Percentiles rank a stretch among this genome's conserved stretches.
phyloP scores from a whole-genome alignment of 2,113 vertebrate species.

The Dendropsophus ebraccatus region DNA sequence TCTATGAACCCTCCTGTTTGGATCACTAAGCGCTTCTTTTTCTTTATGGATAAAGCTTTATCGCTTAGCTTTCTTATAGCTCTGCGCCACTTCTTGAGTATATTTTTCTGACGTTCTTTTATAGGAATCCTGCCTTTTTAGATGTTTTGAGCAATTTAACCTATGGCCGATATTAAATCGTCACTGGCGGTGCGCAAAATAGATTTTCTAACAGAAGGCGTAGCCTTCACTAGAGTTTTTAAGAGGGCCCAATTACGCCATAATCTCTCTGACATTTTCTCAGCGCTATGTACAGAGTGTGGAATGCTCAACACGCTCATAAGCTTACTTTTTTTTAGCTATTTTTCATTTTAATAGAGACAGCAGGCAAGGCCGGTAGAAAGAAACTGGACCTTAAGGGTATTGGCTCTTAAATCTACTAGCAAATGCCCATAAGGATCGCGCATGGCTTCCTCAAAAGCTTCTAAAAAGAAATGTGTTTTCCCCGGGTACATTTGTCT shows the following conservation, averaged over 20 bases:
- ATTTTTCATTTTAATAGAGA: background rate
- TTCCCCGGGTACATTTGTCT: slow-evolving; percentile 16
- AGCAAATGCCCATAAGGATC: background rate
- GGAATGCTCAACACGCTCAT: background rate
- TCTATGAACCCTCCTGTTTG: background rate
- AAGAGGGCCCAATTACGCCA: background rate
- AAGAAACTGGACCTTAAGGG: background rate
- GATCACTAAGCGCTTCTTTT: background rate
- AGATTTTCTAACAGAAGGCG: background rate
- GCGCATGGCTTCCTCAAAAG: background rate
- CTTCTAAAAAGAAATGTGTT: slow-evolving; percentile 7
- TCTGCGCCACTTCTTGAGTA: background rate
- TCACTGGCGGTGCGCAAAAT: background rate
- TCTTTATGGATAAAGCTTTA: background rate
- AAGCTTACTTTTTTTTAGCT: background rate
- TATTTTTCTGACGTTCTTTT: too few relatives aligned
- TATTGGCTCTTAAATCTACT: background rate
- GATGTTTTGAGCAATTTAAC: background rate
- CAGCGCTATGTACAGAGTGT: background rate
- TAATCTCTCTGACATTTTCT: slow-evolving; percentile 2
- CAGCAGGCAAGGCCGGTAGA: background rate
- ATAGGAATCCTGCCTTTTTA: background rate
- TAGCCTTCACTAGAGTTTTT: background rate
- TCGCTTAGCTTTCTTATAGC: background rate
- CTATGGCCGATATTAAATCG: background rate